Conservation (phyloP, 64 coral and sea anemone genomes). For the Platygyra sinensis region DNA sequence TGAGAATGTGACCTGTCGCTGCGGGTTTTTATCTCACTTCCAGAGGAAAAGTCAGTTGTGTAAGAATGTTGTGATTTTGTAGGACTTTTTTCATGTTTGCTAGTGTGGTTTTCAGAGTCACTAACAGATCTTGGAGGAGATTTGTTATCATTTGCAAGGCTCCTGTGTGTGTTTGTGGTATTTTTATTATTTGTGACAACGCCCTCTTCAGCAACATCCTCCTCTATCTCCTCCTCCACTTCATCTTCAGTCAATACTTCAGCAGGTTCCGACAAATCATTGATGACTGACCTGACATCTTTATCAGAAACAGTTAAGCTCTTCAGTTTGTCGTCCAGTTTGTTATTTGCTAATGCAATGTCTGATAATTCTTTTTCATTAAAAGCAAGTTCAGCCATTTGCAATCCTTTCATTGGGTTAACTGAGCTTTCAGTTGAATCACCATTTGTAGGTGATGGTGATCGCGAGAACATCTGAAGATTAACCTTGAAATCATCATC, state of each 20-base stretch:
- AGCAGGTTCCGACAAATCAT: constrained; percentile 49
- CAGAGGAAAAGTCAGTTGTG: constrained; percentile 61
- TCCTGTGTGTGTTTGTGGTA: neutral
- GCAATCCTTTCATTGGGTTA: constrained; percentile 80
- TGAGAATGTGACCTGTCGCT: constrained; percentile 46
- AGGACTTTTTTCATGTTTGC: constrained; percentile 13
- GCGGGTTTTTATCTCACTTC: constrained; percentile 52
- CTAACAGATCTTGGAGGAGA: constrained; percentile 37
- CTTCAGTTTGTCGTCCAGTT: constrained; percentile 34
- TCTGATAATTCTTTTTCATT: constrained; percentile 56
- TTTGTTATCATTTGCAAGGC: constrained; percentile 18
- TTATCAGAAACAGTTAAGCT: constrained; percentile 28
- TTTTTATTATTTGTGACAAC: neutral
- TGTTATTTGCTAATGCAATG: constrained; percentile 64
- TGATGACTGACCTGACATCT: constrained; percentile 33
- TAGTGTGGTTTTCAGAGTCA: constrained; percentile 34
- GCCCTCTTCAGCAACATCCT: constrained; percentile 50
- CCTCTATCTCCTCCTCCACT: constrained; percentile 86
- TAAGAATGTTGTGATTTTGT: constrained; percentile 33
- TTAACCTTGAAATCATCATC: constrained; percentile 97
- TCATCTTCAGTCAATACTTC: constrained; percentile 88
- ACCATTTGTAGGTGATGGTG: constrained; percentile 44
- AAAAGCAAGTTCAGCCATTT: constrained; percentile 86
- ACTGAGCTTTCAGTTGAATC: constrained; percentile 65
- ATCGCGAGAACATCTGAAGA: constrained; percentile 68